phyloP scores from a whole-genome alignment of 2,797 vertebrate species.

The Zenarchopterus dispar region DNA sequence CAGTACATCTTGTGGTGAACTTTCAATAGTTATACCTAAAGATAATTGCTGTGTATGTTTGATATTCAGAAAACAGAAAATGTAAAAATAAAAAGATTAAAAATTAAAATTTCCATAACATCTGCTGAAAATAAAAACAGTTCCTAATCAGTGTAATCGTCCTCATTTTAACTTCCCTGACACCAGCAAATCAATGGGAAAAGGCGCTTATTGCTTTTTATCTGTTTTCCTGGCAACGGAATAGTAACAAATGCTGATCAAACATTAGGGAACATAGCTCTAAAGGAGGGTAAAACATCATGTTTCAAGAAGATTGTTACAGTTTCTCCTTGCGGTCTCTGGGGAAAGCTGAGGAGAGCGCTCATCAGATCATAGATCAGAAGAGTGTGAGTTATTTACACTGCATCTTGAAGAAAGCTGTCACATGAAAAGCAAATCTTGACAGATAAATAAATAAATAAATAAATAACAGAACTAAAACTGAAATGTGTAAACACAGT shows the following conservation, averaged over 20 bases:
- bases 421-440: slow-evolving; percentile 47
- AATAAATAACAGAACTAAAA: not conserved
- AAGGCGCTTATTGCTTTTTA: slow-evolving; percentile 12
- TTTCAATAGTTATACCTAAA: slow-evolving; percentile 8
- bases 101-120: no score
- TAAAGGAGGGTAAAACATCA: slow-evolving; percentile 39
- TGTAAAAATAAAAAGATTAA: no score
- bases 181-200: slow-evolving; percentile 23
- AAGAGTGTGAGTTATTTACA: slow-evolving; percentile 52
- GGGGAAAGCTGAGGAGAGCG: slow-evolving; percentile 32
- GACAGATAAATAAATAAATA: slow-evolving; percentile 8
- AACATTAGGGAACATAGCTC: slow-evolving; percentile 15
- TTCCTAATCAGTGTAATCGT: not conserved
- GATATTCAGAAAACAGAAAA: not conserved
- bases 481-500: slow-evolving; percentile 19
- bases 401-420: slow-evolving; percentile 31
- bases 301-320: slow-evolving; percentile 32
- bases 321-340: slow-evolving; percentile 21
- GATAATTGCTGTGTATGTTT: not conserved
- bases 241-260: slow-evolving; percentile 49
- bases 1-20: slow-evolving; percentile 23
- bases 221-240: slow-evolving; percentile 26
- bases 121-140: not conserved
- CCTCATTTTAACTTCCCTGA: slow-evolving; percentile 3
- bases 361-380: slow-evolving; percentile 56